Evolutionary conservation across 2,797 vertebrate genomes (phyloP), one percentile per base, ranked within the genome.

Genomic region (Clarias platycephalus): DNA sequence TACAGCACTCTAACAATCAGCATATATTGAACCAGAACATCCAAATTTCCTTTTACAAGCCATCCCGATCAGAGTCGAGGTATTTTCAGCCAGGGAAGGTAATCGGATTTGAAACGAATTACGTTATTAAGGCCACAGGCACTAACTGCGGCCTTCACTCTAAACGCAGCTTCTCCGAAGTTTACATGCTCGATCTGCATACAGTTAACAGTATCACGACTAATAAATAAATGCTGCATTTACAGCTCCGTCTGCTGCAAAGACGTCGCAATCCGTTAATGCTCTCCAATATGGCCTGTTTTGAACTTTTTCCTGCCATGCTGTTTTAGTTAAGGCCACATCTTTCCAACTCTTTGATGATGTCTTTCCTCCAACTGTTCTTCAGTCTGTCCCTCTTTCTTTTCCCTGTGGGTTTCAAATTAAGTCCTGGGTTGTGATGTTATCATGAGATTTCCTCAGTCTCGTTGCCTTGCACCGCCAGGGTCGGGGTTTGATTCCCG

Each of bases 281-380:
- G 40, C 40, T 64, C 37, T 64, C 37, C 40, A 28, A 5, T 28
- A 28, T 64, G 37, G 60, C 62, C 77, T 20, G 77, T 80, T 80
- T 80, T 80, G 60, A 80, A 66, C 77, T 64, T 64, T n/a, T 64
- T 64, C 77, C 40, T 7, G 26, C 62, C 77, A 80, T 80, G 62
- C 62, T 64, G 77, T 80, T 80, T 40, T 26, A 80, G 77, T 80
- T 80, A 80, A 53, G 26, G 62, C 77, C 77, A 66, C 62, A 66
- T 80, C 62, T 79, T 63, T 79, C 37, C 77, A 63, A 20, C 58
- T 64, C 77, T 80, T 66, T 80, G 77, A 80, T 80, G 77, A 80
- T 80, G n/a, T 80, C 60, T 53, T 80, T 80, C 40, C 60, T 80
- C 77, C 77, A 64, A 80, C 77, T 80, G 77, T 64, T 80, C 16